Base-by-base conservation (phyloP, 2,113 vertebrate genomes). In the Chroicocephalus ridibundus region DNA sequence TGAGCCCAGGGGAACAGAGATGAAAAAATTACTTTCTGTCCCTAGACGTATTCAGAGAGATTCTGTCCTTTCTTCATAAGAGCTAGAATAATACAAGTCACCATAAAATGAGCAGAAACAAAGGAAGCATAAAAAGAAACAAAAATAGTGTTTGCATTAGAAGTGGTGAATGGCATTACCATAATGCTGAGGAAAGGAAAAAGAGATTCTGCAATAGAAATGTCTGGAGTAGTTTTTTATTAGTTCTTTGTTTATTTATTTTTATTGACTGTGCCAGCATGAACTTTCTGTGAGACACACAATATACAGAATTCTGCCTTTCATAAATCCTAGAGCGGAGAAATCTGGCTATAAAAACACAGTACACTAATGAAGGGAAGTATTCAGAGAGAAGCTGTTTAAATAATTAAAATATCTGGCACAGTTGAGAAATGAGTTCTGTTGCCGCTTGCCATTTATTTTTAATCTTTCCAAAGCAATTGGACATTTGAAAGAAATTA, bases 391-490 rank as follows among this genome's bases (percentile, higher is more conserved):
- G 20, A 86, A 91, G 14, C 5, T 71, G 20, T 78, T 94, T 95
- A 55, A 96, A 96, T 92, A 82, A 89, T 93, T 96, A 84, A 95
- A 96, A 70, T 75, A 84, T 49, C 77, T 93, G 65, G 13, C n/a
- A 61, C 5, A 10, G 18, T 22, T 87, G 83, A 95, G 47, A 71
- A 91, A 95, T 91, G 4, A 84, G 19, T 86, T 92, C 64, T 83
- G 19, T 58, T 83, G 42, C 13, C 88, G 61, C 11, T 81, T 86
- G 15, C 8, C 55, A 75, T 81, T 89, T 94, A 87, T 75, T 95
- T 89, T 94, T 96, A 46, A 89, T 79, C 55, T 95, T 44, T 91
- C 86, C 64, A 89, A 75, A 90, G 31, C 44, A 72, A 90, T 55
- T 9, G 61, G 40, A 22, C 10, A 34, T 76, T 79, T 82, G 14